These are phyloP conservation scores for Myiozetetes cayanensis DNA, from an alignment of 2,113 vertebrate species.

Conservation along the genomic window DNA sequence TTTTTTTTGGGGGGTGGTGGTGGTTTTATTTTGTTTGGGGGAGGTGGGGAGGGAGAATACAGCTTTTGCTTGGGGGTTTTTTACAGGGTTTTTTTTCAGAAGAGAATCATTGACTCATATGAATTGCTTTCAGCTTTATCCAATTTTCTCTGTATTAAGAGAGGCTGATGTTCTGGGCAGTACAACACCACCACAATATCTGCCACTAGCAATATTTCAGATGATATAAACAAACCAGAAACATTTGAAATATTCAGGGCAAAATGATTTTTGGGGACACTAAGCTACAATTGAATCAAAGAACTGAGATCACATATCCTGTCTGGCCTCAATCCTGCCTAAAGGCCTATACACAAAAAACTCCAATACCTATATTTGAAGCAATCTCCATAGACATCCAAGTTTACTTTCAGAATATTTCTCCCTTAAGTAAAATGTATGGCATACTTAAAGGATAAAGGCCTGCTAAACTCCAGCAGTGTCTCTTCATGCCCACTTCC, in stretches of 20 bases:
- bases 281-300: slow-evolving; percentile 9
- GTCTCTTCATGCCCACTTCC: neutral
- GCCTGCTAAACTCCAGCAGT: neutral
- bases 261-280: neutral
- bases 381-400: neutral
- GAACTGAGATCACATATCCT: slow-evolving; percentile 6
- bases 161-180: neutral
- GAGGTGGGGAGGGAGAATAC: rapidly evolving
- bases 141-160: neutral
- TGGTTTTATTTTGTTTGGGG: neutral
- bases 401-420: neutral
- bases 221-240: slow-evolving; percentile 13
- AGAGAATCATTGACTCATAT: neutral
- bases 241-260: slow-evolving; percentile 48
- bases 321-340: neutral
- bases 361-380: neutral
- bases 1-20: neutral
- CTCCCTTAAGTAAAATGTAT: neutral
- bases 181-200: neutral
- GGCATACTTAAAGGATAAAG: neutral
- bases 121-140: neutral
- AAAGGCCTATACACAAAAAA: neutral
- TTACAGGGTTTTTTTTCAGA: neutral
- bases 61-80: neutral
- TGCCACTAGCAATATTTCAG: neutral